Evolutionary conservation across 2,888 invertebrate species (phyloP).

Genomic region (Xestia ashworthii): DNA sequence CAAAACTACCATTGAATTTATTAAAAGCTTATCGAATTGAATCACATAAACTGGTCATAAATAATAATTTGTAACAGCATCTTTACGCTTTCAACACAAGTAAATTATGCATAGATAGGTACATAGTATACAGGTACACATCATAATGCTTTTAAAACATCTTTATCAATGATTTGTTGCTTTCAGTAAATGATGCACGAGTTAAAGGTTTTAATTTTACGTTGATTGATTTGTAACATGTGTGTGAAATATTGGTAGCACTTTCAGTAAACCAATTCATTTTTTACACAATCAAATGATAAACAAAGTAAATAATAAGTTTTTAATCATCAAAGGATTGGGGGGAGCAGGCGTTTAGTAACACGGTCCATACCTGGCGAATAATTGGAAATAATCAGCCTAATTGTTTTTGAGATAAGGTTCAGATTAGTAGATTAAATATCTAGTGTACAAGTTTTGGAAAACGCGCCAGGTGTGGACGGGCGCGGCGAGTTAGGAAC

Average conservation of each 20-base stretch:
- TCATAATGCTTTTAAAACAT: constrained; percentile 43
- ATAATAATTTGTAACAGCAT: constrained; percentile 19
- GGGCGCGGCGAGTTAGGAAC: constrained; percentile 24
- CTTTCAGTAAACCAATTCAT: constrained; percentile 33
- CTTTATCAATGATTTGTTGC: constrained; percentile 38
- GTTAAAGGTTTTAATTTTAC: constrained; percentile 40
- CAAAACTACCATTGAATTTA: background rate
- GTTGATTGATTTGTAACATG: constrained; percentile 51
- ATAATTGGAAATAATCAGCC: constrained; percentile 5
- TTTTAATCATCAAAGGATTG: constrained; percentile 30
- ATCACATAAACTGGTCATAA: constrained; percentile 17
- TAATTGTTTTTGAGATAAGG: constrained; percentile 22
- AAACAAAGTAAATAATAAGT: constrained; percentile 27
- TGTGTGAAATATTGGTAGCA: constrained; percentile 47
- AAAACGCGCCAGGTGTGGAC: constrained; percentile 34
- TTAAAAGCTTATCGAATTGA: constrained; percentile 21
- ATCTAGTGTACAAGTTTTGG: constrained; percentile 4
- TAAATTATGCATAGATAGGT: background rate
- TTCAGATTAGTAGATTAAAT: constrained; percentile 29
- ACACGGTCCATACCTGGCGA: background rate
- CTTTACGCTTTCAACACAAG: constrained; percentile 10
- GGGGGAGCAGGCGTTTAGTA: constrained; percentile 4
- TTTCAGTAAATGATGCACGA: constrained; percentile 25
- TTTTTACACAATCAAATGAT: constrained; percentile 38
- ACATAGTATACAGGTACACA: too few species aligned